A percentile compares a stretch with the other conserved stretches of the same genome.
Evolutionary conservation across 1,140 invertebrate species (phyloP).

Genomic region (Ceratosolen fusciceps): DNA sequence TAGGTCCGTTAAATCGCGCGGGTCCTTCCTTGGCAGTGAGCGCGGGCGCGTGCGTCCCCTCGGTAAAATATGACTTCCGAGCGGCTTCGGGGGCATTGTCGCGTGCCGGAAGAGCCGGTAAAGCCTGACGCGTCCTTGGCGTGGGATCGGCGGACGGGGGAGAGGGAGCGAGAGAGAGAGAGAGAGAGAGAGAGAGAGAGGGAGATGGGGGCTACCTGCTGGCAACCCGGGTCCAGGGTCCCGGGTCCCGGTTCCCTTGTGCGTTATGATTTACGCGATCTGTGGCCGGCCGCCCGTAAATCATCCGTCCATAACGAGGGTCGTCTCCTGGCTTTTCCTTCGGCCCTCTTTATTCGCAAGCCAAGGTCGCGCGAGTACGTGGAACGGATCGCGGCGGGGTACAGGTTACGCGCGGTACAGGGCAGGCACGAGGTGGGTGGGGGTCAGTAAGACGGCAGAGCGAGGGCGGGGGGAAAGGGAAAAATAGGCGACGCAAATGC

Average conservation of each 20-base stretch:
- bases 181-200: too few species aligned
- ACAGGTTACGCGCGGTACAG: too few species aligned
- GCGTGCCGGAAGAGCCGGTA: too few species aligned
- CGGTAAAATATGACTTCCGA: conserved; percentile 67
- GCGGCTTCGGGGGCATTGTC: conserved; percentile 62
- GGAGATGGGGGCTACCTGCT: conserved; percentile 52
- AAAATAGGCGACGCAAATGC: conserved; percentile 1
- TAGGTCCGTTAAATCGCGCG: conserved; percentile 37
- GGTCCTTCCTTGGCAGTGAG: background rate
- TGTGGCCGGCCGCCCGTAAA: conserved; percentile 47
- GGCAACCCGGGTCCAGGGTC: background rate
- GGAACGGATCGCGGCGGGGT: too few species aligned
- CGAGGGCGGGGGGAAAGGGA: too few species aligned
- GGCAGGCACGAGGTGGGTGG: too few species aligned
- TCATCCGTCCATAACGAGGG: conserved; percentile 45
- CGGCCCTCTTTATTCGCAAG: conserved; percentile 4
- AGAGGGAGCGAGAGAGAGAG: too few species aligned
- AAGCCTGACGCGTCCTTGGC: too few species aligned
- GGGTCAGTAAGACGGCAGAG: background rate
- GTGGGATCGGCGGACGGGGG: too few species aligned
- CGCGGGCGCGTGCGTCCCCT: conserved; percentile 6
- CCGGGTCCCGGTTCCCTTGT: background rate
- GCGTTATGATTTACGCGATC: conserved; percentile 52
- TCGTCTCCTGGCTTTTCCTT: background rate
- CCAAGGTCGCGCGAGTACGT: conserved; percentile 11